These are phyloP conservation scores for Echiichthys vipera DNA, from an alignment of 2,797 vertebrate species.

Conservation along the genomic window DNA sequence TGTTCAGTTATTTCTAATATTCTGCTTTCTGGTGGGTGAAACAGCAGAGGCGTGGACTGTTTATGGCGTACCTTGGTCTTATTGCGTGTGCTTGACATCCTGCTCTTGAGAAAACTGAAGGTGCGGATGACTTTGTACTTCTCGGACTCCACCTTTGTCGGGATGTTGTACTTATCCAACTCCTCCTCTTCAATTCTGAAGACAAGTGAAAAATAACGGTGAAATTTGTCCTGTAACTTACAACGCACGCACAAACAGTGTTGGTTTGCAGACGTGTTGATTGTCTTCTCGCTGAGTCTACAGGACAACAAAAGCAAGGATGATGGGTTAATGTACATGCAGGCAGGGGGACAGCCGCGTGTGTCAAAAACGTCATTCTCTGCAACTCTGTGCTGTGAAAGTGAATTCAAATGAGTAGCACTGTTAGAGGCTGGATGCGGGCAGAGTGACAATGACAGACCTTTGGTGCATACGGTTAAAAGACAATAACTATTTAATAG, in stretches of 20 bases:
- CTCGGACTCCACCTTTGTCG: constrained; percentile 91
- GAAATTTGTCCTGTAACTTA: neutral
- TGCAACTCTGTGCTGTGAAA: constrained; percentile 46
- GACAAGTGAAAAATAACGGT: neutral
- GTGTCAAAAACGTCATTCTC: too few relatives aligned
- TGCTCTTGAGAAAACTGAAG: constrained; percentile 95
- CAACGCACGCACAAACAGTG: neutral
- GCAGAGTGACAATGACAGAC: constrained; percentile 18
- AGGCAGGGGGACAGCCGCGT: constrained; percentile 5
- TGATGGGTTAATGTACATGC: neutral
- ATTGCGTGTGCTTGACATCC: constrained; percentile 94
- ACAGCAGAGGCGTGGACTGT: neutral
- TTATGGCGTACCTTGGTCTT: constrained; percentile 87
- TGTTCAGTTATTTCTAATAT: too few relatives aligned
- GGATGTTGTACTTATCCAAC: constrained; percentile 88
- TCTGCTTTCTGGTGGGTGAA: neutral
- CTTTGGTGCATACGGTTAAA: constrained; percentile 1
- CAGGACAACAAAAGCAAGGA: constrained; percentile 16
- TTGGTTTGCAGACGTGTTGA: neutral
- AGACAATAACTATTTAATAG: neutral
- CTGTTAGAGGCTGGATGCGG: constrained; percentile 35
- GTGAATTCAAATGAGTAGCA: constrained; percentile 6
- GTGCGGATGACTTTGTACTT: constrained; percentile 96
- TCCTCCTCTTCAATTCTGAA: constrained; percentile 92
- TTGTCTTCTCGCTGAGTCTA: constrained; percentile 8